Base-by-base conservation (phyloP, 2,797 vertebrate species). In the Gastrophryne carolinensis region DNA sequence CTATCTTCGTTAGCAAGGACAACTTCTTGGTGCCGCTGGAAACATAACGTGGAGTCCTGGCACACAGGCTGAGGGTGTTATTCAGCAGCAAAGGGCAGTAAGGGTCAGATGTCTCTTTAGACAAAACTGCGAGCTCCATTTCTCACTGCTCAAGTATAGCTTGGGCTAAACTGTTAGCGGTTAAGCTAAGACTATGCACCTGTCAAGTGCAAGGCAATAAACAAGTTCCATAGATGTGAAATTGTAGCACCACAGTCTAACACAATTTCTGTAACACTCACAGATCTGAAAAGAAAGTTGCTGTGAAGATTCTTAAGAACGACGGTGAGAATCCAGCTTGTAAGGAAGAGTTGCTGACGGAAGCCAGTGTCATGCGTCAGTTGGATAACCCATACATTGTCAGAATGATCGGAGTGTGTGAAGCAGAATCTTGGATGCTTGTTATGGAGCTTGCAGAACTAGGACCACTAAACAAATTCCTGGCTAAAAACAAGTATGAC, bases 361-460 rank as follows among this genome's bases (percentile, higher is more conserved):
- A 99, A 81, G 97, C 97, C 1, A 90, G 90, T 0, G 94, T 99
- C 63, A 99, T 99, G 97, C 96, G 98, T 85, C 95, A 96, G 71
- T 89, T 99, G 66, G 97, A 98, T 84, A 97, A 99, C 50, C 97
- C 97, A 0, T 99, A 98, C 71, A 99, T 99, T 1, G 96, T 99
- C n/a, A 91, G 96, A 53, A 99, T 99, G 97, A 98, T 99, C 1
- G 97, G 97, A 0, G 95, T 98, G 81, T 99, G 97, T 32, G 96
- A 98, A 76, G 94, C 94, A 0, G 96, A 98, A 71, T 93, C 86
- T 78, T 95, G 98, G 85, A 98, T 99, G 97, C 79, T 99, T 84
- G 96, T 99, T 26, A 99, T 99, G 97, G 97, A 99, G 87, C 92
- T 99, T 87, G 97, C 97, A 0, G 94, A 95, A 24, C 92, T 98